Base-by-base conservation (phyloP, 1,140 invertebrate genomes). In the Gryon sp. region DNA sequence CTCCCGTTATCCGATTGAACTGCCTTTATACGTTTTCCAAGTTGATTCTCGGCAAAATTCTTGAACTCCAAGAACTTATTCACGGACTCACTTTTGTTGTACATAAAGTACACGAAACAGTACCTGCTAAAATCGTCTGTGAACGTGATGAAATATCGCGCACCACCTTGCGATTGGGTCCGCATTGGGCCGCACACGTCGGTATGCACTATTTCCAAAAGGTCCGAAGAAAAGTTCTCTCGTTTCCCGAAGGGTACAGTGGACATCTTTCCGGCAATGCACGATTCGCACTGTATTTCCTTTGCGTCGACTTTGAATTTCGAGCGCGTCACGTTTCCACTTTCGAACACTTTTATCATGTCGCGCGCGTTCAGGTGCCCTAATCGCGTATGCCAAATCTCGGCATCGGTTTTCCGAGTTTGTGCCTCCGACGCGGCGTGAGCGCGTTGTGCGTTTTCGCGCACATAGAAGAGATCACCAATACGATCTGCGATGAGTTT, bases 1-100 rank as follows among this genome's bases (percentile, higher is more conserved):
- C 4, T 12, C 19, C 62, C 62, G 28, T 53, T 53, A 28, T 53
- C 62, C 1, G 62, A 34, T 45, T 65, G 62, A 4, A 65, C 4
- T 15, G 46, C 46, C 36, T 65, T 65, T 4, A 65, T 65, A 2
- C 26, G 30, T 9, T 19, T 16, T 34, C 38, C 48, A 1, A 26
- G 32, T 26, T 45, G 38, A 12, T 43, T 65, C 18, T 53, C 62
- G 2, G 34, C 28, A 12, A 18, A 15, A 8, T 22, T 32, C 22
- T 59, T 43, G 19, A 45, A 45, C 8, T 57, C 52, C 8, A 9
- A 2, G 24, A 41, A 57, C 7, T 41, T 57, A 2, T 14, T 9
- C 3, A 20, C 14, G 12, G 22, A 22, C 9, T 41, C 34, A 1
- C 14, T 9, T 28, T 41, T 57, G 14, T 12, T 24, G 0, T 20